These are phyloP conservation scores for Brachionus sp. DNA, from an alignment of 1,140 invertebrate species.

Conservation along the genomic window DNA sequence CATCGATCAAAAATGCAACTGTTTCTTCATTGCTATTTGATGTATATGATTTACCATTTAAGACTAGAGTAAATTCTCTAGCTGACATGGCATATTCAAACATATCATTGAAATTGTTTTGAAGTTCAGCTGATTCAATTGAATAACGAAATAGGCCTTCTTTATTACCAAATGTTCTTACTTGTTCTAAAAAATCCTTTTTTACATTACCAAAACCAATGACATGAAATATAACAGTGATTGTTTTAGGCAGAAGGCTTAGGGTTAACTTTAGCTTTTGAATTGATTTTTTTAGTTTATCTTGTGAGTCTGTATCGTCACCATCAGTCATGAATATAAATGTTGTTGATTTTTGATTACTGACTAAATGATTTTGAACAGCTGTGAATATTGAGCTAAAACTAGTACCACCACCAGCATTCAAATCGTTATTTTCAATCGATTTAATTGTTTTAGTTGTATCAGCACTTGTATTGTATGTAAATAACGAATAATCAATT, in stretches of 20 bases:
- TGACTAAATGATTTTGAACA: background rate
- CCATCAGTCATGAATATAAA: conserved; percentile 43
- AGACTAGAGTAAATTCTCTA: conserved; percentile 1
- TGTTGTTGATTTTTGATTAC: conserved; percentile 28
- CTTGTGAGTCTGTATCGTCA: background rate
- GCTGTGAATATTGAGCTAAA: conserved; percentile 12
- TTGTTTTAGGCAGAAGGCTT: background rate
- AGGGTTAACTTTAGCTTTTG: background rate
- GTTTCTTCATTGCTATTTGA: conserved; percentile 36
- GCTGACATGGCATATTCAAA: conserved; percentile 12
- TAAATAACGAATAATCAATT: conserved; percentile 17
- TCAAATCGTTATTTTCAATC: background rate
- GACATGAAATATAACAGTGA: conserved; percentile 8
- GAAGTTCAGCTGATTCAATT: conserved; percentile 17
- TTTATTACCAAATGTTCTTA: conserved; percentile 12
- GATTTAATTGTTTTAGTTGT: background rate
- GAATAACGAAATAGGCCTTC: conserved; percentile 26
- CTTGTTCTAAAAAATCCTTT: background rate
- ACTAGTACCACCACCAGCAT: background rate
- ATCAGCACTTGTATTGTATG: background rate
- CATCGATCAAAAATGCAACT: conserved; percentile 21
- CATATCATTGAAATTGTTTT: conserved; percentile 30
- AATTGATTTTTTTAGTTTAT: background rate
- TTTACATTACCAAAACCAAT: conserved; percentile 25
- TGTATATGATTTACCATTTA: conserved; percentile 32